A percentile compares a stretch with the other conserved stretches of the same genome.
These are phyloP conservation scores for Muscicapa comitata DNA, from an alignment of 2,797 vertebrate genomes.

Conservation along the genomic window DNA sequence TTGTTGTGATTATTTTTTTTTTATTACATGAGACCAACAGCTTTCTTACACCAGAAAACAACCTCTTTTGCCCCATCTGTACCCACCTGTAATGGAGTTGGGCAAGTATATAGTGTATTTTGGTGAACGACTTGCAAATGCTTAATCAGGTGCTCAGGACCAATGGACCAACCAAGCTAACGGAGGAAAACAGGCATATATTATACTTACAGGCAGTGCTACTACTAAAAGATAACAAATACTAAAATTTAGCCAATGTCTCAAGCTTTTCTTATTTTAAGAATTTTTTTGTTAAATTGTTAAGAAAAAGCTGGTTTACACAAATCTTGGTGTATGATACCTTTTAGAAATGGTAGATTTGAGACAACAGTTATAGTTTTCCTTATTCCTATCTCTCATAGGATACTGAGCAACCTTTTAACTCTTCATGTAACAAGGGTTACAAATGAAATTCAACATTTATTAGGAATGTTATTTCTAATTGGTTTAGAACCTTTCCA, in stretches of 20 bases:
- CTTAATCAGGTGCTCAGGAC: constrained; percentile 87
- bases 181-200: constrained; percentile 17
- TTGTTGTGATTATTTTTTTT: background rate
- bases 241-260: background rate
- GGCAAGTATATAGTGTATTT: constrained; percentile 87
- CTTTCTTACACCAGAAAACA: background rate
- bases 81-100: constrained; percentile 90
- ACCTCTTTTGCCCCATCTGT: background rate
- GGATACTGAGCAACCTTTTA: background rate
- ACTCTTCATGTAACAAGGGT: background rate
- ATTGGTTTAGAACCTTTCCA: background rate
- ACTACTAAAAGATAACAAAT: background rate
- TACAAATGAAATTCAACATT: background rate
- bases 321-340: background rate
- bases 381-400: background rate
- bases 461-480: background rate
- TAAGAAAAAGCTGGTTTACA: background rate
- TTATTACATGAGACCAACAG: background rate
- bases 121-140: constrained; percentile 95
- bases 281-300: background rate
- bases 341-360: background rate
- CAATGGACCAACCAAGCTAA: constrained; percentile 95
- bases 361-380: background rate
- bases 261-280: background rate
- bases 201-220: background rate